Conservation (phyloP, 2,113 vertebrate genomes). For the Platycercus adscitus region DNA sequence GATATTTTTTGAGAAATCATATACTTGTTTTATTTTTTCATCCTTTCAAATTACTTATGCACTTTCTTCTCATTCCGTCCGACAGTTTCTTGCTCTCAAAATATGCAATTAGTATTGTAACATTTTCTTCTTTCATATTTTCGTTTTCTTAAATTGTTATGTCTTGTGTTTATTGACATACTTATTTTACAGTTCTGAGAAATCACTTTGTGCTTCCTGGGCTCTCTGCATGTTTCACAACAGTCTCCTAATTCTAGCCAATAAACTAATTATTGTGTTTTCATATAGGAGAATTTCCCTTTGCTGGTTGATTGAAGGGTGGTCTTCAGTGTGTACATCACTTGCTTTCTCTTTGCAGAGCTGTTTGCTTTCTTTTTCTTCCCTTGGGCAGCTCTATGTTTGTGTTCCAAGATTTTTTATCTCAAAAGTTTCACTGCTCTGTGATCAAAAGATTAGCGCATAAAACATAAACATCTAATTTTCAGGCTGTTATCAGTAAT, state of each 20-base stretch:
- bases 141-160: neutral
- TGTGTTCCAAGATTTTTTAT: neutral
- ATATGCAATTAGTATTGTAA: neutral
- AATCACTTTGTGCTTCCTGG: neutral
- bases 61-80: neutral
- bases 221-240: neutral
- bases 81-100: neutral
- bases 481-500: neutral
- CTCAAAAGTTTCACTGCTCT: neutral
- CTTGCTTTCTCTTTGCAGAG: neutral
- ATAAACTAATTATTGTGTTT: neutral
- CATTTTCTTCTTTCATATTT: neutral
- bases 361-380: neutral
- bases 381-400: neutral
- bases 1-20: neutral
- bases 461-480: slow-evolving; percentile 11
- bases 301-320: neutral
- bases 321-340: neutral
- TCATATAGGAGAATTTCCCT: neutral
- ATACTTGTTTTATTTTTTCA: neutral
- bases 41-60: neutral
- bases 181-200: neutral
- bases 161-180: neutral
- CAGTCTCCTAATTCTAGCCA: neutral
- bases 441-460: slow-evolving; percentile 4